phyloP scores from a whole-genome alignment of 2,113 vertebrate species.

The Albula glossodonta region DNA sequence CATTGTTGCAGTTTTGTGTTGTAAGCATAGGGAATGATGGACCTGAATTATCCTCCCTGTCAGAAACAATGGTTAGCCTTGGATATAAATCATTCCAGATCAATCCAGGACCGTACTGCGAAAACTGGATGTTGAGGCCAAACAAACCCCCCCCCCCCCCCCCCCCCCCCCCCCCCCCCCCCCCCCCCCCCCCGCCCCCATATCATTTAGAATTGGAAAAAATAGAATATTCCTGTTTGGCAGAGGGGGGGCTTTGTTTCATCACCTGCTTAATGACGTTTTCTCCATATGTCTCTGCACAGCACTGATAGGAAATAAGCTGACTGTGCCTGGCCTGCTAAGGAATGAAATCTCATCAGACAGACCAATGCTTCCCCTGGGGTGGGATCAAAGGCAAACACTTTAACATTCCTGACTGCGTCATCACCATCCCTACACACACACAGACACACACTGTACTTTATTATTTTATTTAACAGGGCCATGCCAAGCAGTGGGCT shows the following conservation, averaged over 20 bases:
- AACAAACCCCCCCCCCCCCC: background rate
- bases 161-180: background rate
- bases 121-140: background rate
- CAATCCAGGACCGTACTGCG: background rate
- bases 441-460: slow-evolving; percentile 7
- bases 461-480: too few relatives aligned
- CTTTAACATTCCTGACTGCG: background rate
- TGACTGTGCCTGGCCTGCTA: background rate
- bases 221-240: background rate
- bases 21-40: too few relatives aligned
- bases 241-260: background rate
- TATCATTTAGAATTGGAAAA: background rate
- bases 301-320: background rate
- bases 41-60: too few relatives aligned
- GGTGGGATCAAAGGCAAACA: background rate
- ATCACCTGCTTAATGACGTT: background rate
- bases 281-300: background rate
- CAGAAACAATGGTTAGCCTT: background rate
- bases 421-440: background rate
- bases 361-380: background rate
- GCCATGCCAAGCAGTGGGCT: too few relatives aligned
- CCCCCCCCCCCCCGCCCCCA: background rate
- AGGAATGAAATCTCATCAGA: background rate
- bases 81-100: background rate
- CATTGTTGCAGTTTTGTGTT: too few relatives aligned